These are phyloP conservation scores for Tretioscincus oriximinensis DNA, from an alignment of 2,113 vertebrate species.

Conservation along the genomic window DNA sequence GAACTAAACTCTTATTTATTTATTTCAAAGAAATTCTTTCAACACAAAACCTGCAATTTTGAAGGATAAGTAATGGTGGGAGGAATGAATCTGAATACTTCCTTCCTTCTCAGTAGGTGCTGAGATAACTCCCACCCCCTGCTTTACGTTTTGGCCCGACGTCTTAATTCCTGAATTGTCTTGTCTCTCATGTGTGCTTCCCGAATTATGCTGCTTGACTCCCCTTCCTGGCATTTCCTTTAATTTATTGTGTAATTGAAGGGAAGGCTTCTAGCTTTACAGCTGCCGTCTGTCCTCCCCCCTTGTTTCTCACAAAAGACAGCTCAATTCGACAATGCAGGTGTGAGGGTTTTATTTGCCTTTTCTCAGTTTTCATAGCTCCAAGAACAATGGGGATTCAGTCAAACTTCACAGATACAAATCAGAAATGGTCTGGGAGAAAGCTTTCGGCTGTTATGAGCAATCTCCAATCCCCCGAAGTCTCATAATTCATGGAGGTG, in stretches of 20 bases:
- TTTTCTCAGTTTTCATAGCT: conserved; percentile 39
- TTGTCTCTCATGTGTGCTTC: conserved; percentile 50
- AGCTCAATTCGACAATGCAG: conserved; percentile 58
- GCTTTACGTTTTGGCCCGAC: conserved; percentile 38
- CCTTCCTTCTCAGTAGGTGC: conserved; percentile 49
- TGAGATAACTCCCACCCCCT: conserved; percentile 29
- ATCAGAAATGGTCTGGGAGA: neutral
- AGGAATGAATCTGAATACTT: conserved; percentile 47
- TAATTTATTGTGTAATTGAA: conserved; percentile 62
- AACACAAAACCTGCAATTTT: conserved; percentile 60
- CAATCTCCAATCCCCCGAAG: neutral
- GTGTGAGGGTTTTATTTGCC: conserved; percentile 28
- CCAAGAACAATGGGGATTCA: conserved; percentile 42
- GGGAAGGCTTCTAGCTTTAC: conserved; percentile 46
- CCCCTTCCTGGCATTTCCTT: conserved; percentile 51
- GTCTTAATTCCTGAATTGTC: conserved; percentile 61
- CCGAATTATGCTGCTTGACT: conserved; percentile 21
- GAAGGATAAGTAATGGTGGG: conserved; percentile 31
- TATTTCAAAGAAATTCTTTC: conserved; percentile 56
- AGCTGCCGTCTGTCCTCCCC: conserved; percentile 27
- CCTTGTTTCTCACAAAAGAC: conserved; percentile 40
- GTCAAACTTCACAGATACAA: neutral
- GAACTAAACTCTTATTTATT: conserved; percentile 46
- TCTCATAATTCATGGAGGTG: neutral
- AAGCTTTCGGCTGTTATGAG: neutral